Evolutionary conservation across 1,140 invertebrate genomes (phyloP), one percentile per base, ranked within the genome.

Genomic region (Carposina sasakii): DNA sequence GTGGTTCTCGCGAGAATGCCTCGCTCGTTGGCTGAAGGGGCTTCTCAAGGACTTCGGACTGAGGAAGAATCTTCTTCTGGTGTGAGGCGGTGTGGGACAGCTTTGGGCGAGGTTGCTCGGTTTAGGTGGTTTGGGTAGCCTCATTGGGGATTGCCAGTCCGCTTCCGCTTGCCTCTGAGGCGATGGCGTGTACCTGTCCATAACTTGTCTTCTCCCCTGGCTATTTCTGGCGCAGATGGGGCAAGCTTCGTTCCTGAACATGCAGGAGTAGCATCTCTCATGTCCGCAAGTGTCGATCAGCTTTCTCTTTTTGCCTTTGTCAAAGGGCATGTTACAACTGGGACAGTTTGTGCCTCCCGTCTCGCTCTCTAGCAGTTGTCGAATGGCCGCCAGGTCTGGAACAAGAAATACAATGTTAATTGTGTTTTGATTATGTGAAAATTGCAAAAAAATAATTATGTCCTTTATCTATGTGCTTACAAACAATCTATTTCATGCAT

Each of bases 211-310:
- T 37, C 75, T 54, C 9, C 58, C 68, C 47, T 76, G 71, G 51
- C 66, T 74, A 60, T 71, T 87, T 51, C 86, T 79, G 28, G 87
- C 87, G 75, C 95, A 98, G 19, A 96, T 88, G n/a, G 95, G 94
- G 79, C 96, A 97, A 20, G 90, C 88, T 79, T 97, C 95, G 85
- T 92, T 95, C 63, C 91, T 91, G 86, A 96, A 96, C 89, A 97
- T 92, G 83, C 96, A 98, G 54, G 93, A 92, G 87, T 97, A 97
- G 85, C 96, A 97, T 34, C 95, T 87, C 73, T 96, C 95, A 88
- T 97, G 96, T 53, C 96, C 95, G 84, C 96, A 98, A 43, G 93
- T 92, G 85, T 97, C 96, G 74, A 96, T 96, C 62, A 98, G 87
- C 72, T 94, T 93, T 76, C 96, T 89, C 85, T 96, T 96, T 85